Evolutionary conservation across 1,140 invertebrate species (phyloP).

Genomic region (Drosophila murphyi): DNA sequence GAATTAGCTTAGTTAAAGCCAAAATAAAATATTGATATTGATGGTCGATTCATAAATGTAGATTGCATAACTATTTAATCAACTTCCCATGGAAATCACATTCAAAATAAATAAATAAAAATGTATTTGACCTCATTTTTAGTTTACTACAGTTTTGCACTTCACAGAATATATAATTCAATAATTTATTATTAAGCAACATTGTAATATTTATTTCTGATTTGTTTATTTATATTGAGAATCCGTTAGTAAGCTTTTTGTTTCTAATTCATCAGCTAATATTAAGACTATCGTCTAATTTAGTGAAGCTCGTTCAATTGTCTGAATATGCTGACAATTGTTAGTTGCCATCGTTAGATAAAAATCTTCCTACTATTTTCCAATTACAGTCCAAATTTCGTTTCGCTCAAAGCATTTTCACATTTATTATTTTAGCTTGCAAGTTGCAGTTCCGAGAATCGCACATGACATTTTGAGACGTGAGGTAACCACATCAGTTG

Average conservation of each 20-base stretch:
- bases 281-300: background rate
- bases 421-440: background rate
- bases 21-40: background rate
- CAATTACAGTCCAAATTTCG: background rate
- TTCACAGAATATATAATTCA: too few species aligned
- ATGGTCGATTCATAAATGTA: background rate
- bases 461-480: conserved; percentile 25
- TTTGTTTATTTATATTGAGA: too few species aligned
- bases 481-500: conserved; percentile 16
- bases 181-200: too few species aligned
- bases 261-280: too few species aligned
- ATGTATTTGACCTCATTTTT: background rate
- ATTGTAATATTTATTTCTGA: too few species aligned
- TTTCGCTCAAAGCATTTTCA: background rate
- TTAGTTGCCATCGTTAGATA: background rate
- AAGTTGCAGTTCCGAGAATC: background rate
- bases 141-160: too few species aligned
- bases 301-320: background rate
- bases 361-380: background rate
- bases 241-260: too few species aligned
- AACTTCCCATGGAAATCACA: background rate
- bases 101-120: background rate
- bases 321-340: background rate
- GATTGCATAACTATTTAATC: background rate
- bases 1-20: background rate